Evolutionary conservation across 2,113 vertebrate species (phyloP).

Genomic region (Tragulus kanchil): DNA sequence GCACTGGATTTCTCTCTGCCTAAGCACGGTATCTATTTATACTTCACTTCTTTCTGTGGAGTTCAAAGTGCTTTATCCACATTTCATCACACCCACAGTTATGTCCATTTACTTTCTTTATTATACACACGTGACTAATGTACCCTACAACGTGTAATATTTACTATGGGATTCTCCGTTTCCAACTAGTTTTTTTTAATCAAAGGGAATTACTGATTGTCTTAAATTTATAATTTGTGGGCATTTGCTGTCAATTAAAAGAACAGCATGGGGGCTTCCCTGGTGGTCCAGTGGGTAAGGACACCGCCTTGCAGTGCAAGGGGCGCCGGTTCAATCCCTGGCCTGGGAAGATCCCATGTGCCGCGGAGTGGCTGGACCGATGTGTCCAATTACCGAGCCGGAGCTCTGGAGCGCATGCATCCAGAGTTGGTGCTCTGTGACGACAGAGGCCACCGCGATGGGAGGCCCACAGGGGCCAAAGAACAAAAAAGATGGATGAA

Average conservation of each 20-base stretch:
- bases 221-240: slow-evolving; percentile 50
- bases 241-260: slow-evolving; percentile 12
- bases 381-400: no score
- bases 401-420: no score
- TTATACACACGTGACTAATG: slow-evolving; percentile 48
- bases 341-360: no score
- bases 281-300: no score
- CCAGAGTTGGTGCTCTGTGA: no score
- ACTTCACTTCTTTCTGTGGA: slow-evolving; percentile 72
- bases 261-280: not conserved
- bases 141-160: not conserved
- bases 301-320: no score
- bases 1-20: slow-evolving; percentile 75
- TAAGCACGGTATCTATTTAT: slow-evolving; percentile 78
- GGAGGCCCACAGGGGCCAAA: no score
- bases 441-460: no score
- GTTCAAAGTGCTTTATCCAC: slow-evolving; percentile 67
- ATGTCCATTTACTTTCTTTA: slow-evolving; percentile 59
- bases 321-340: no score
- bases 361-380: no score
- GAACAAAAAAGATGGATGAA: no score
- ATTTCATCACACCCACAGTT: slow-evolving; percentile 66
- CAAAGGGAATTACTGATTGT: not conserved
- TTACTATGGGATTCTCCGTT: slow-evolving; percentile 18
- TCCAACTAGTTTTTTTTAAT: slow-evolving; percentile 27